Evolutionary conservation across 2,888 invertebrate genomes (phyloP), one percentile per base, ranked within the genome.

Genomic region (Caenorhabditis sp.): DNA sequence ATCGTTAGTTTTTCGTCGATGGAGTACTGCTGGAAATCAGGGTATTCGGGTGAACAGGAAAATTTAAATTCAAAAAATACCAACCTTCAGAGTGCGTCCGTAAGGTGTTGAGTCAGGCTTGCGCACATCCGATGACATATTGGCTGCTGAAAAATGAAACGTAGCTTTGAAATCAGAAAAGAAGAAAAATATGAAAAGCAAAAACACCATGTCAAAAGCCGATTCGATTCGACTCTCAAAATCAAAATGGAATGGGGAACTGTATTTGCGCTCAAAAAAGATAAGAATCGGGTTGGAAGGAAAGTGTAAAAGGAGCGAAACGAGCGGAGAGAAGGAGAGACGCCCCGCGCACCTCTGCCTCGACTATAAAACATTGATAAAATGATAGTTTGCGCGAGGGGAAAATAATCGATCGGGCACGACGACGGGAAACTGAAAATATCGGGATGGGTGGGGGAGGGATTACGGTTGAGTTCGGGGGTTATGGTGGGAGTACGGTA

Each of bases 1-100:
- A 89, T 89, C 35, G 85, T 85, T 58, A 90, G 74, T 67, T 90
- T 90, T 67, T 89, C 89, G 11, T 89, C 89, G 20, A 88, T 81
- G 15, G 86, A 74, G 64, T 80, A 80, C 74, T 80, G 80, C 79
- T 72, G 64, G 71, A 72, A 80, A 35, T 20, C 15, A 51, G 56
- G 37, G 35, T 40, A 74, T 26, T 28, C n/a, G n/a, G 15, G 1
- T 35, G 20, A 35, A 24, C 3, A 53, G 15, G 26, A n/a, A n/a
- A n/a, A n/a, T n/a, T n/a, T n/a, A n/a, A n/a, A n/a, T n/a, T n/a
- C n/a, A n/a, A n/a, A n/a, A n/a, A n/a, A n/a, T 13, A 2, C 47
- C 18, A 47, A 76, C 76, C 76, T 76, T 76, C 0, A 76, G n/a
- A 0, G 67, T 76, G 18, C 76, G 35, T 13, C 67, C 53, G 47